Conservation (phyloP, 2,888 invertebrate genomes). For the Eupithecia subumbrata region DNA sequence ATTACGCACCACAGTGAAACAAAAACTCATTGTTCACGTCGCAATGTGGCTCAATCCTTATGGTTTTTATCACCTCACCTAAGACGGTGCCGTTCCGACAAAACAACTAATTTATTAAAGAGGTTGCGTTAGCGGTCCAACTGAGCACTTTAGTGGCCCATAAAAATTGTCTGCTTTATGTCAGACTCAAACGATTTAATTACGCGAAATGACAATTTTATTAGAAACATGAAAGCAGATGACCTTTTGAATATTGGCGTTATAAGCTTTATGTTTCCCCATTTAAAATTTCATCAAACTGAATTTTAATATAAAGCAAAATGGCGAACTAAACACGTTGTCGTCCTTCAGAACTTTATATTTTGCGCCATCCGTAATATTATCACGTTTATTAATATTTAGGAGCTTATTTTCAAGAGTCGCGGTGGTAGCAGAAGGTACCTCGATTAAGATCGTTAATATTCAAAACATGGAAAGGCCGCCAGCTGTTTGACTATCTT, state of each 20-base stretch:
- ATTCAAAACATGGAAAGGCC: conserved; percentile 65
- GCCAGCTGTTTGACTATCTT: conserved; percentile 72
- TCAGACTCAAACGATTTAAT: conserved; percentile 33
- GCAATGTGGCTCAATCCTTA: conserved; percentile 64
- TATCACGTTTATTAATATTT: conserved; percentile 45
- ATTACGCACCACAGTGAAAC: not conserved
- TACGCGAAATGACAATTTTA: conserved; percentile 33
- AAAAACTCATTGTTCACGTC: conserved; percentile 15
- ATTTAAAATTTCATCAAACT: conserved; percentile 28
- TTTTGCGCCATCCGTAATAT: conserved; percentile 39
- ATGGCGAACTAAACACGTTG: conserved; percentile 15
- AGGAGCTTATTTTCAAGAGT: conserved; percentile 43
- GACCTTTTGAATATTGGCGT: conserved; percentile 28
- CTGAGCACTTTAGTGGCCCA: conserved; percentile 52
- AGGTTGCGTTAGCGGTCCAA: conserved; percentile 54
- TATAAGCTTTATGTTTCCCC: conserved; percentile 20
- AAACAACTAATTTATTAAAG: conserved; percentile 69
- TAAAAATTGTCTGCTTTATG: conserved; percentile 49
- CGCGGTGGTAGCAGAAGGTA: conserved; percentile 50
- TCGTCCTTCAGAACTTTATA: conserved; percentile 29
- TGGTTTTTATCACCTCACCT: conserved; percentile 66
- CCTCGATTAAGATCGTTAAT: conserved; percentile 62
- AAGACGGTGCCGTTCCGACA: conserved; percentile 62
- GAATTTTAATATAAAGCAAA: conserved; percentile 23
- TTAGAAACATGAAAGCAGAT: conserved; percentile 27